Percentiles rank a stretch among this genome's conserved stretches.
Evolutionary conservation across 2,888 invertebrate species (phyloP).

Genomic region (Baronia brevicornis): DNA sequence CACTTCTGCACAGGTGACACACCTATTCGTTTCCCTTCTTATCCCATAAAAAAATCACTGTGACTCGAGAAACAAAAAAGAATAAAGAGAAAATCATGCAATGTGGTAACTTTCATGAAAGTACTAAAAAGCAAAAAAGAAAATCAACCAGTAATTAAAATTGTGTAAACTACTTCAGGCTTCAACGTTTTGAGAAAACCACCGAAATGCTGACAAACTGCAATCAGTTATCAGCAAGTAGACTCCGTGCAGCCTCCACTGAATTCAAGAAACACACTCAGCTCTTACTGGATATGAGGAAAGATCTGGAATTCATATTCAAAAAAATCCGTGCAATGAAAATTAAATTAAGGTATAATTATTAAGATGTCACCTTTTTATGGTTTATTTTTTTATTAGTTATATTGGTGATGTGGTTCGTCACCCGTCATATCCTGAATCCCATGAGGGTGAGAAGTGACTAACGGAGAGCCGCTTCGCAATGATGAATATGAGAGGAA

Average conservation of each 20-base stretch:
- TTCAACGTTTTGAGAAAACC: slow-evolving; percentile 97
- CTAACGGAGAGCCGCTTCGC: too few species aligned
- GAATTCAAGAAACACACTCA: slow-evolving; percentile 95
- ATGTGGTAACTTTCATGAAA: too few species aligned
- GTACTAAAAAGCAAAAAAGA: background rate
- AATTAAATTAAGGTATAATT: slow-evolving; percentile 79
- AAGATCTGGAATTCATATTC: slow-evolving; percentile 95
- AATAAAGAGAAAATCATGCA: too few species aligned
- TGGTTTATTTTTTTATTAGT: background rate
- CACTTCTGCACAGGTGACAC: too few species aligned
- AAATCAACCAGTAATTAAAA: background rate
- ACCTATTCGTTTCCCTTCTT: too few species aligned
- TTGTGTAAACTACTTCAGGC: slow-evolving; percentile 72
- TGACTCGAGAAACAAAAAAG: too few species aligned
- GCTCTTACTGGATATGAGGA: slow-evolving; percentile 91
- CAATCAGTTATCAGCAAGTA: slow-evolving; percentile 92
- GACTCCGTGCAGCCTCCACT: slow-evolving; percentile 88
- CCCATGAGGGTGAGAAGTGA: too few species aligned
- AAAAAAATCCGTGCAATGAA: slow-evolving; percentile 91
- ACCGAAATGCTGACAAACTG: slow-evolving; percentile 99
- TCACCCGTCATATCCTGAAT: too few species aligned
- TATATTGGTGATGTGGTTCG: too few species aligned
- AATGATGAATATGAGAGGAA: too few species aligned
- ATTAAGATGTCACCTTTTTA: too few species aligned
- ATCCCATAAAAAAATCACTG: too few species aligned